phyloP scores from a whole-genome alignment of 2,113 vertebrate genomes.

The Haemorhous mexicanus region DNA sequence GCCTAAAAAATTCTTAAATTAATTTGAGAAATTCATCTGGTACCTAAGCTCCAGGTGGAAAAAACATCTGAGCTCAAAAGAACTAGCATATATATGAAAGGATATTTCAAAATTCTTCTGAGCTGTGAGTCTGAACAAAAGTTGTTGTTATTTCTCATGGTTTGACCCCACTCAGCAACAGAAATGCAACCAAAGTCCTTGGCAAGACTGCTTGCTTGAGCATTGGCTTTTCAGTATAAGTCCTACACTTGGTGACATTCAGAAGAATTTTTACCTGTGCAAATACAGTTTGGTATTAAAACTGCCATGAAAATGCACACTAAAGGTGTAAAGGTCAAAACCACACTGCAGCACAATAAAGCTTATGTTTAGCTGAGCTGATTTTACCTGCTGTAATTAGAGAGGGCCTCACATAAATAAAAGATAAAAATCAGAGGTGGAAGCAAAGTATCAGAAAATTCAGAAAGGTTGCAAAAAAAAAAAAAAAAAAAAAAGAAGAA shows the following conservation, averaged over 20 bases:
- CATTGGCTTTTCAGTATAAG: not conserved
- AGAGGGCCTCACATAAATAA: not conserved
- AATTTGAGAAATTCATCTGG: conserved; percentile 4
- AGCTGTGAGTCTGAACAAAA: conserved; percentile 8
- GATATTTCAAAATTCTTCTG: not conserved
- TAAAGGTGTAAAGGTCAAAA: not conserved
- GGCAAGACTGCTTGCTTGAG: not conserved
- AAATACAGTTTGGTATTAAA: not conserved
- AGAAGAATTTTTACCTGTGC: not conserved
- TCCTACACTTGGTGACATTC: not conserved
- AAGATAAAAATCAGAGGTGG: not conserved
- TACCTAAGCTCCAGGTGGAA: not conserved
- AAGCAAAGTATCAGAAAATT: not conserved
- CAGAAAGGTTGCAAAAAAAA: not conserved
- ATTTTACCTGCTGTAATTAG: not conserved
- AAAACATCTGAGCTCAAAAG: not conserved
- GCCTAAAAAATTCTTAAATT: conserved; percentile 10
- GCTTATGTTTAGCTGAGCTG: not conserved
- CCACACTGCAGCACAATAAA: not conserved
- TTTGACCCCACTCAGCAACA: not conserved
- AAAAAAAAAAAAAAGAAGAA: not conserved
- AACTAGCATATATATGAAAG: not conserved
- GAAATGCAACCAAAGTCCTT: conserved; percentile 1
- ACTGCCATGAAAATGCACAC: not conserved
- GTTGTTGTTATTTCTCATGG: not conserved